Percentiles rank a stretch among this genome's conserved stretches.
phyloP scores from a whole-genome alignment of 2,888 invertebrate species.

The Clusia tigrina region DNA sequence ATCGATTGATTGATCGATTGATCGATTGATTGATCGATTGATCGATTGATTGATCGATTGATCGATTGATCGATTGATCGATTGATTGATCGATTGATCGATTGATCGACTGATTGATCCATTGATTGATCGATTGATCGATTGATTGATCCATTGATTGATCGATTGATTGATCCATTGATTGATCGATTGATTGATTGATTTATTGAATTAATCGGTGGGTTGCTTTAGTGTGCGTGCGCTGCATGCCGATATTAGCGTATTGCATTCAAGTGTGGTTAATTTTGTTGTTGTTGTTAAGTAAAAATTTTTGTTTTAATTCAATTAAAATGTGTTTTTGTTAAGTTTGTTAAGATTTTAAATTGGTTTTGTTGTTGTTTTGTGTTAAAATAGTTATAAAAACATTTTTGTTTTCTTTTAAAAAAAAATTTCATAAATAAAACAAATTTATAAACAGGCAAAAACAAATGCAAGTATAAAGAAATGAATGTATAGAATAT shows the following conservation, averaged over 20 bases:
- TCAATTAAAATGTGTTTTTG: slow-evolving; percentile 6
- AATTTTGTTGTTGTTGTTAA: too few relatives aligned
- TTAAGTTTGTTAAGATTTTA: slow-evolving; percentile 2
- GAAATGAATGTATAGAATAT: slow-evolving; percentile 19
- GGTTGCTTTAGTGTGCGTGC: slow-evolving; percentile 5
- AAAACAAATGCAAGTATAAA: slow-evolving; percentile 42
- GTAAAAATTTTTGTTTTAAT: not conserved
- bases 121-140: too few relatives aligned
- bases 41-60: too few relatives aligned
- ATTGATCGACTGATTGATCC: too few relatives aligned
- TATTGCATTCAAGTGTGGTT: not conserved
- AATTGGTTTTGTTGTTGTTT: not conserved
- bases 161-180: too few relatives aligned
- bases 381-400: not conserved
- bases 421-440: slow-evolving; percentile 38
- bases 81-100: too few relatives aligned
- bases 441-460: slow-evolving; percentile 59
- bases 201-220: not conserved
- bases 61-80: too few relatives aligned
- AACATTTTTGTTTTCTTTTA: not conserved
- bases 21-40: too few relatives aligned
- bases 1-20: not conserved
- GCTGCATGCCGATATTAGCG: slow-evolving; percentile 13
- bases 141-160: too few relatives aligned
- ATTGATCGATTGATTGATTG: too few relatives aligned